A percentile compares a stretch with the other conserved stretches of the same genome.
Conservation (phyloP, 2,113 vertebrate species). For the Petaurus breviceps region DNA sequence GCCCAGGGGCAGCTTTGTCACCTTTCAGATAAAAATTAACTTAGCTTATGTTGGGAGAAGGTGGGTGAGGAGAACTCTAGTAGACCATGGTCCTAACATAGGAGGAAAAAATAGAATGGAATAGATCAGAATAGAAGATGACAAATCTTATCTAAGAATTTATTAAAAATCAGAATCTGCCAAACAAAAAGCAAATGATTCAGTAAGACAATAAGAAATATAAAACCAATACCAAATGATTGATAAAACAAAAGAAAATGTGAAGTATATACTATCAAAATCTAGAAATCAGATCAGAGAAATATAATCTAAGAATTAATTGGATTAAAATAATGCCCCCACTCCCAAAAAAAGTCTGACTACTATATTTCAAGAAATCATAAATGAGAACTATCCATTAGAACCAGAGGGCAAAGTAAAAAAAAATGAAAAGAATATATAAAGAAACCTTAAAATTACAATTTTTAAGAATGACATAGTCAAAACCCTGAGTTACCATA, state of each 20-base stretch:
- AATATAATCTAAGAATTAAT: background rate
- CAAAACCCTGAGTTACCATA: background rate
- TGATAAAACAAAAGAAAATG: background rate
- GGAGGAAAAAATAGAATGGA: too few species aligned
- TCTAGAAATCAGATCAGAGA: background rate
- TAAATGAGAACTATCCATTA: background rate
- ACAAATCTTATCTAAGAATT: background rate
- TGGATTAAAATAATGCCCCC: background rate
- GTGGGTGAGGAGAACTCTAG: too few species aligned
- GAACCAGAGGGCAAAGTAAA: background rate
- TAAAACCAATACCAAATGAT: background rate
- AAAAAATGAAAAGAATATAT: background rate
- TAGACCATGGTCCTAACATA: too few species aligned
- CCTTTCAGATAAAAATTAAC: too few species aligned
- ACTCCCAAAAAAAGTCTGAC: background rate
- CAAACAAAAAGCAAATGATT: background rate
- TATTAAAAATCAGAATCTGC: background rate
- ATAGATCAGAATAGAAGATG: too few species aligned
- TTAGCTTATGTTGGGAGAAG: too few species aligned
- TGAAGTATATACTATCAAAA: background rate
- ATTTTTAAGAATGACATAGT: background rate
- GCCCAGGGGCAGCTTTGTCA: too few species aligned
- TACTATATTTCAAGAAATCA: background rate
- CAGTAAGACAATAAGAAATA: background rate
- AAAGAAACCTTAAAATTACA: background rate